Conservation (phyloP, 2,113 vertebrate genomes). For the Aegypius monachus region DNA sequence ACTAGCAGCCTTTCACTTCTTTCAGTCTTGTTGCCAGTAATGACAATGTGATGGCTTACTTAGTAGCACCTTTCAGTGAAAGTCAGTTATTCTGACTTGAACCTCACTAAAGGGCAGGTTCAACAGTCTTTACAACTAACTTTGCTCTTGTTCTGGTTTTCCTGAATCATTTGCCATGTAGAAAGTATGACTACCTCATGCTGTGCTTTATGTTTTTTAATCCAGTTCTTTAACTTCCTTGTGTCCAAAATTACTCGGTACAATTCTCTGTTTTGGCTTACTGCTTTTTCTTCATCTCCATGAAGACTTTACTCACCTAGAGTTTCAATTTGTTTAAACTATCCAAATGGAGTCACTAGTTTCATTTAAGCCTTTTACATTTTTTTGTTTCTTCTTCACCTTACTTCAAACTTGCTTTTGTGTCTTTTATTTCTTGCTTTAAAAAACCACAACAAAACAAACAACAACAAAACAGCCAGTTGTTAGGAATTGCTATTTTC, state of each 20-base stretch:
- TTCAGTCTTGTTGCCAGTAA: neutral
- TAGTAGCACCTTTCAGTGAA: neutral
- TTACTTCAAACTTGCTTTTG: neutral
- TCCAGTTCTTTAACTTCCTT: neutral
- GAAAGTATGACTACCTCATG: neutral
- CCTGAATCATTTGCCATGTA: neutral
- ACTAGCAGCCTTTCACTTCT: neutral
- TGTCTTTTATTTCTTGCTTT: neutral
- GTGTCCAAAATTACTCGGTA: neutral
- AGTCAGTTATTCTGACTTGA: neutral
- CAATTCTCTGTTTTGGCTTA: neutral
- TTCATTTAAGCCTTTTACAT: neutral
- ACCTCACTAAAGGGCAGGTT: neutral
- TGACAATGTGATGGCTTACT: neutral
- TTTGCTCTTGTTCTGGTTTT: neutral
- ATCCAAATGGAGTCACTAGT: neutral
- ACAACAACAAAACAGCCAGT: neutral
- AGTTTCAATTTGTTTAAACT: neutral
- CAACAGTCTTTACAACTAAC: no score
- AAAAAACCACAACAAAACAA: neutral
- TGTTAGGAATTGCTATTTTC: neutral
- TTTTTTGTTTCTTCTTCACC: neutral
- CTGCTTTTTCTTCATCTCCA: neutral
- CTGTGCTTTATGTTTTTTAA: neutral
- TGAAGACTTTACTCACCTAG: neutral